These are phyloP conservation scores for Nebria ingens DNA, from an alignment of 1,140 invertebrate species.

Conservation along the genomic window DNA sequence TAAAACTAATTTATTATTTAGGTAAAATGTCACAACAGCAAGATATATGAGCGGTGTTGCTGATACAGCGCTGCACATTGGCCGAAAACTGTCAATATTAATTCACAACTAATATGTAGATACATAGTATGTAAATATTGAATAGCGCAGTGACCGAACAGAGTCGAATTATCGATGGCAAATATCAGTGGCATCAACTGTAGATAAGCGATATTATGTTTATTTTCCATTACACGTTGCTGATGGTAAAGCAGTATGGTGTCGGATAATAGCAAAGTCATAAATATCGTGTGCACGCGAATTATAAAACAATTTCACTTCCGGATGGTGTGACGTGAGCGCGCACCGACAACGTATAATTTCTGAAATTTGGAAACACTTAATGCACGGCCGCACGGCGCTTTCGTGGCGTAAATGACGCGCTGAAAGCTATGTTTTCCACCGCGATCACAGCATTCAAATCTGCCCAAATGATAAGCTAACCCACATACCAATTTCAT, in stretches of 20 bases:
- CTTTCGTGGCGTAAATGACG: not conserved
- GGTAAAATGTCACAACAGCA: constrained; percentile 8
- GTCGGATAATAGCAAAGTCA: not conserved
- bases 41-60: not conserved
- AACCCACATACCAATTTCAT: too few relatives aligned
- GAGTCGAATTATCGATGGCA: not conserved
- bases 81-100: not conserved
- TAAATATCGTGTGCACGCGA: not conserved
- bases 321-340: not conserved
- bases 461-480: too few relatives aligned
- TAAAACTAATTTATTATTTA: constrained; percentile 10
- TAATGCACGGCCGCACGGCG: not conserved
- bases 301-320: constrained; percentile 8
- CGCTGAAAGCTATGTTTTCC: not conserved
- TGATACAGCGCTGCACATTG: not conserved
- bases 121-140: constrained; percentile 8
- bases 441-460: not conserved
- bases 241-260: not conserved
- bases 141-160: not conserved
- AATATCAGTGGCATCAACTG: not conserved
- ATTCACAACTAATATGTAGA: constrained; percentile 8
- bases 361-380: constrained; percentile 5
- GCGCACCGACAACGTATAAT: not conserved
- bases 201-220: constrained; percentile 5
- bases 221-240: not conserved